phyloP scores from a whole-genome alignment of 2,888 invertebrate species.

The Heliconius cydno region DNA sequence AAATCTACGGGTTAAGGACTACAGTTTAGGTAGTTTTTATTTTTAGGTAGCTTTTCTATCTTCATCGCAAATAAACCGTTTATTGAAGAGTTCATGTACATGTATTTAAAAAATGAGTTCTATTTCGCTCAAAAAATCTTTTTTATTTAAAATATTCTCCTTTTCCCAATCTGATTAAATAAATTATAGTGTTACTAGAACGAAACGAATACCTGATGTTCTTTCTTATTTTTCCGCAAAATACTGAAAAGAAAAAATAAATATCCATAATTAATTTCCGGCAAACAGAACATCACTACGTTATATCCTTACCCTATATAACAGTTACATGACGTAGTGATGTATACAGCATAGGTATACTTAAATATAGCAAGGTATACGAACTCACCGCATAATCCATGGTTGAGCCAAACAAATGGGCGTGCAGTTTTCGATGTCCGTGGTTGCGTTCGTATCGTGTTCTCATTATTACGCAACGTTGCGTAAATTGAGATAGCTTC shows the following conservation, averaged over 20 bases:
- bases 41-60: too few species aligned
- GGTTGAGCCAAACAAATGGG: conserved; percentile 21
- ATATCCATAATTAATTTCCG: background rate
- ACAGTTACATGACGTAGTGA: background rate
- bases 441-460: conserved; percentile 17
- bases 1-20: too few species aligned
- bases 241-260: background rate
- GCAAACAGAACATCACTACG: background rate
- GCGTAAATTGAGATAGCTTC: conserved; percentile 30
- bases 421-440: conserved; percentile 3
- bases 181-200: background rate
- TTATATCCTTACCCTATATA: background rate
- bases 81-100: background rate
- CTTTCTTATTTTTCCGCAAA: background rate
- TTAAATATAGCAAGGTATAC: background rate
- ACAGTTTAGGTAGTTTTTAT: too few species aligned
- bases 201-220: background rate
- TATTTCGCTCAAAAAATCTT: background rate
- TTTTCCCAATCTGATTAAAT: background rate
- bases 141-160: too few species aligned
- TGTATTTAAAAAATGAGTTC: too few species aligned
- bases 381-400: conserved; percentile 24
- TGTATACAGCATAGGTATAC: background rate
- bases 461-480: conserved; percentile 29
- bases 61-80: too few species aligned